phyloP scores from a whole-genome alignment of 2,113 vertebrate genomes.

The Oryzias celebensis region DNA sequence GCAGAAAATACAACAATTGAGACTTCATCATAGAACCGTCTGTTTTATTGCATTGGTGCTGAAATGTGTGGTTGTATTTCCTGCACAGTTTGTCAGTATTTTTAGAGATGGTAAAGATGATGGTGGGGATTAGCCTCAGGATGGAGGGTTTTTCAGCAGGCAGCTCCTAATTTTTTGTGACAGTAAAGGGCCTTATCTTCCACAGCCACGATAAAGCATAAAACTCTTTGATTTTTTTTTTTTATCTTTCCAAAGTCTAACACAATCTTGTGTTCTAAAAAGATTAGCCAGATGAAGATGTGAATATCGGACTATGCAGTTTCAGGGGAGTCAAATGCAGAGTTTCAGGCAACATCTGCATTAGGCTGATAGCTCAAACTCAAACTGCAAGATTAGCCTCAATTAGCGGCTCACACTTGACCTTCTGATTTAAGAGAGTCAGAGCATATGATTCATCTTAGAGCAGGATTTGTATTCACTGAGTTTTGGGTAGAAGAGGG shows the following conservation, averaged over 20 bases:
- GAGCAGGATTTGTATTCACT: neutral
- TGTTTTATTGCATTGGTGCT: neutral
- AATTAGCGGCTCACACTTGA: constrained; percentile 40
- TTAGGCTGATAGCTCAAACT: constrained; percentile 53
- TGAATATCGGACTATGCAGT: constrained; percentile 35
- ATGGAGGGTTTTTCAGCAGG: constrained; percentile 57
- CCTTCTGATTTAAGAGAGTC: constrained; percentile 35
- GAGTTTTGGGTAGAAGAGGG: neutral
- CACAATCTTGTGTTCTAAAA: constrained; percentile 50
- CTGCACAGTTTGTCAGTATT: constrained; percentile 42
- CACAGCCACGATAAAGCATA: constrained; percentile 64
- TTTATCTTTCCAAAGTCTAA: constrained; percentile 58
- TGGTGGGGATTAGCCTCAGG: constrained; percentile 53
- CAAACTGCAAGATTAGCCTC: constrained; percentile 35
- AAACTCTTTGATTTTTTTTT: constrained; percentile 62
- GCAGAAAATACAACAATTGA: too few relatives aligned
- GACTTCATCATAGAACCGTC: too few relatives aligned
- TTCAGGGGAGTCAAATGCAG: constrained; percentile 40
- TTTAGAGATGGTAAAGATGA: constrained; percentile 49
- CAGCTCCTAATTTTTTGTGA: constrained; percentile 67
- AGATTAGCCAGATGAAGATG: constrained; percentile 69
- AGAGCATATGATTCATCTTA: neutral
- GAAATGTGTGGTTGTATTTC: constrained; percentile 22
- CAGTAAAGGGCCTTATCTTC: constrained; percentile 70
- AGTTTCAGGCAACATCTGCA: constrained; percentile 55